These are phyloP conservation scores for Leptopilina drosophilae DNA, from an alignment of 2,888 invertebrate species.

Conservation along the genomic window DNA sequence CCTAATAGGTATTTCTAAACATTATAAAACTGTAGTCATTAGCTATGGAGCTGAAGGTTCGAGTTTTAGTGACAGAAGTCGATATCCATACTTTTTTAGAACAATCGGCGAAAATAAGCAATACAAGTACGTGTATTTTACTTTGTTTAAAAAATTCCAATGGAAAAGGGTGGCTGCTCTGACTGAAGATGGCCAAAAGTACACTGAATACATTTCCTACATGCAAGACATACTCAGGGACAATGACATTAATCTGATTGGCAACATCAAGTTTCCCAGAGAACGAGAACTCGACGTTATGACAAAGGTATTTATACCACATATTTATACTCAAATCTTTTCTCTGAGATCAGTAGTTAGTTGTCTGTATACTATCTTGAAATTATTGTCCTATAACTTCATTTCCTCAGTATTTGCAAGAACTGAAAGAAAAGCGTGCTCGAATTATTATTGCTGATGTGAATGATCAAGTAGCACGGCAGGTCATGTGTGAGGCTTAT, in stretches of 20 bases:
- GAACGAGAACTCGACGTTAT: constrained; percentile 79
- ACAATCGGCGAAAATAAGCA: constrained; percentile 88
- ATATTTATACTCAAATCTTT: too few species aligned
- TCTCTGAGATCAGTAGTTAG: neutral
- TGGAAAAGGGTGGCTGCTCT: constrained; percentile 88
- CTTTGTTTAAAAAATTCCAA: constrained; percentile 80
- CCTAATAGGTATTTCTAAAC: constrained; percentile 86
- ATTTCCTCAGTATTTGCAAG: constrained; percentile 80
- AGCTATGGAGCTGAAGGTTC: constrained; percentile 89
- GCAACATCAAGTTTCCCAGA: constrained; percentile 84
- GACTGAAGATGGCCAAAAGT: constrained; percentile 88
- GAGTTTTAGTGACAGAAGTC: constrained; percentile 83
- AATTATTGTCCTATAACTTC: constrained; percentile 37
- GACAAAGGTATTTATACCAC: constrained; percentile 79
- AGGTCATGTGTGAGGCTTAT: constrained; percentile 90
- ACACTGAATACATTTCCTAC: constrained; percentile 86
- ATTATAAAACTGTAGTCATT: constrained; percentile 85
- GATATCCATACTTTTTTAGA: constrained; percentile 88
- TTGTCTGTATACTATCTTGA: too few species aligned
- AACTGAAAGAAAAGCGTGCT: constrained; percentile 82
- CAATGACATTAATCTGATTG: constrained; percentile 82
- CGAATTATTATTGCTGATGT: constrained; percentile 89
- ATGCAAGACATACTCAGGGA: constrained; percentile 83
- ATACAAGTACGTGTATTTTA: constrained; percentile 83
- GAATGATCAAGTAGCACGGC: constrained; percentile 84